Base-by-base conservation (phyloP, 2,888 invertebrate species). In the Nomada ruficornis region DNA sequence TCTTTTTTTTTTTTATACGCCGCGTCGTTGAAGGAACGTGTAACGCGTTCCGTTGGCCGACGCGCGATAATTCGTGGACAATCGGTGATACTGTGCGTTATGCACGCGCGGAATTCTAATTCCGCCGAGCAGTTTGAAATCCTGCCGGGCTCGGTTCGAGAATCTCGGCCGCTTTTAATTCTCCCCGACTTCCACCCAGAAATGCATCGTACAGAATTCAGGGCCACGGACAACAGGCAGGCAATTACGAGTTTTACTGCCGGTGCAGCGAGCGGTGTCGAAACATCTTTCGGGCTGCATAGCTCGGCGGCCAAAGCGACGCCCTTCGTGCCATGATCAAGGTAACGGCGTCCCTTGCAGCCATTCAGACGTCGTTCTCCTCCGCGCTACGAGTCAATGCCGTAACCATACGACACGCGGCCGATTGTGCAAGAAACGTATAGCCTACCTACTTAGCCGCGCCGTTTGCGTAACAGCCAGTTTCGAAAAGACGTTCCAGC, bases 381-480 rank as follows among this genome's bases (percentile, higher is more conserved):
- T 52, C 50, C 64, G 50, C 63, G 67, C 63, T 29, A 29, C 63
- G 54, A 78, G 84, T 82, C 86, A 74, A 85, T 82, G 82, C 86
- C 69, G 81, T 80, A 86, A 80, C 78, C 79, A 57, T 76, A 82
- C 76, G 85, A 79, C 79, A 72, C 79, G 77, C 69, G 57, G 88
- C 42, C 29, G 79, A 89, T 90, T 90, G 89, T 90, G 91, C 89
- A 90, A 91, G 86, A 82, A 82, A 86, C 86, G 84, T 84, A 82
- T 72, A 78, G 80, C 80, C 87, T 88, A 80, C 89, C 88, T 86
- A 83, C 87, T 88, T 86, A 85, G 57, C 82, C 75, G 69, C 77
- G 11, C 57, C 84, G 84, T 90, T 91, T 89, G 82, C 90, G 90
- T 86, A 89, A 91, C 86, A 80, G 84, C 68, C 87, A 80, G 79